Percentiles rank a stretch among this genome's conserved stretches.
Evolutionary conservation across 1,140 invertebrate species (phyloP).

Genomic region (Druon quercuslanigerum): DNA sequence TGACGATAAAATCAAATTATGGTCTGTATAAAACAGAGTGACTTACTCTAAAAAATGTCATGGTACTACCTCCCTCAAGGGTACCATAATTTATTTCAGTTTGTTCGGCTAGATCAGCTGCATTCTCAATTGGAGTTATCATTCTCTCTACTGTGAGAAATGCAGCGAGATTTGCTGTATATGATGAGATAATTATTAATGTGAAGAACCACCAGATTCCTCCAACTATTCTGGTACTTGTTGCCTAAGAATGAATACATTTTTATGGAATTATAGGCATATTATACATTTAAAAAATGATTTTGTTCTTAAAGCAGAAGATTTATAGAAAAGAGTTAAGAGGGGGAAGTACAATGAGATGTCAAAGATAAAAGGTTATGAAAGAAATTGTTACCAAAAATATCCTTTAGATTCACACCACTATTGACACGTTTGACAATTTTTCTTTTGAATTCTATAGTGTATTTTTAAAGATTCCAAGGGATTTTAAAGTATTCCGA

Average conservation of each 20-base stretch:
- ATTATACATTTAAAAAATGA: background rate
- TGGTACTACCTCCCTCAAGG: slow-evolving; percentile 93
- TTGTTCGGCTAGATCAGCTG: slow-evolving; percentile 95
- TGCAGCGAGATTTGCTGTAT: slow-evolving; percentile 97
- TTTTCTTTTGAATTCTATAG: too few species aligned
- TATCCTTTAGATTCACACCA: too few species aligned
- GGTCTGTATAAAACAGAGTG: background rate
- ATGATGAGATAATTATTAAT: slow-evolving; percentile 97
- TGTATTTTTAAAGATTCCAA: too few species aligned
- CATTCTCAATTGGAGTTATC: slow-evolving; percentile 97
- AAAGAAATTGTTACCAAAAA: too few species aligned
- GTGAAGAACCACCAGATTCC: slow-evolving; percentile 99
- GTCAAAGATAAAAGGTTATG: too few species aligned
- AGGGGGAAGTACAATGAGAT: too few species aligned
- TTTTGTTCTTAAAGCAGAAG: too few species aligned
- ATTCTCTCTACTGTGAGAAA: slow-evolving; percentile 98
- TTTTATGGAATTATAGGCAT: slow-evolving; percentile 1
- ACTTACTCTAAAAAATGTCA: slow-evolving; percentile 95
- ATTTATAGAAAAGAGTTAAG: too few species aligned
- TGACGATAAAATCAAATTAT: background rate
- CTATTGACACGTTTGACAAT: too few species aligned
- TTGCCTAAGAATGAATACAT: slow-evolving; percentile 80
- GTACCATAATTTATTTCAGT: slow-evolving; percentile 96
- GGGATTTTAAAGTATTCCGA: too few species aligned
- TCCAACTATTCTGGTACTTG: slow-evolving; percentile 94